These are phyloP conservation scores for Sinocyclocheilus grahami DNA, from an alignment of 2,113 vertebrate genomes.

Conservation along the genomic window DNA sequence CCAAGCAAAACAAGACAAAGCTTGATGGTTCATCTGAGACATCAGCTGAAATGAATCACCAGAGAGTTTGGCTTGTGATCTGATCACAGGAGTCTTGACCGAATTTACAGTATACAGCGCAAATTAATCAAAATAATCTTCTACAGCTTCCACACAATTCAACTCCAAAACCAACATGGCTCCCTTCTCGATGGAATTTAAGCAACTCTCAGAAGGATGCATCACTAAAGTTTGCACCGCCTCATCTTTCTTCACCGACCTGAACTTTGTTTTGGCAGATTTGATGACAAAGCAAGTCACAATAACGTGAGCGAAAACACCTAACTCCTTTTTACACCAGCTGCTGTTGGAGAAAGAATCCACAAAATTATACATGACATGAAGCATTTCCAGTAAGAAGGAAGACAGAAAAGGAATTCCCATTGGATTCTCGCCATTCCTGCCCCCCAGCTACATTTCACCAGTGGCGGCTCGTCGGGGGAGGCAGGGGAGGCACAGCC, in stretches of 20 bases:
- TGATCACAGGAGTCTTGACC: neutral
- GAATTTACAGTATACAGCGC: neutral
- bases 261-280: constrained; percentile 14
- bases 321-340: constrained; percentile 33
- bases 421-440: constrained; percentile 20
- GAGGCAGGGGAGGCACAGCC: no score
- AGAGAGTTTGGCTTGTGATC: neutral
- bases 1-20: neutral
- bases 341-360: constrained; percentile 34
- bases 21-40: neutral
- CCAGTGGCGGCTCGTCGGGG: no score
- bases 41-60: neutral
- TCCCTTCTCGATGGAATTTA: neutral
- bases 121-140: constrained; percentile 11
- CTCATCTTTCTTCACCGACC: neutral
- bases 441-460: constrained; percentile 46
- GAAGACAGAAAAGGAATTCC: constrained; percentile 46
- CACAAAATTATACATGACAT: constrained; percentile 47
- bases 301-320: constrained; percentile 18
- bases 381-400: constrained; percentile 37
- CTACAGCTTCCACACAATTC: neutral
- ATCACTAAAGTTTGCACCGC: neutral
- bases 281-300: constrained; percentile 31
- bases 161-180: constrained; percentile 13
- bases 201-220: neutral